A percentile compares a stretch with the other conserved stretches of the same genome.
phyloP scores from a whole-genome alignment of 2,888 invertebrate genomes.

The Creontiades dilutus region DNA sequence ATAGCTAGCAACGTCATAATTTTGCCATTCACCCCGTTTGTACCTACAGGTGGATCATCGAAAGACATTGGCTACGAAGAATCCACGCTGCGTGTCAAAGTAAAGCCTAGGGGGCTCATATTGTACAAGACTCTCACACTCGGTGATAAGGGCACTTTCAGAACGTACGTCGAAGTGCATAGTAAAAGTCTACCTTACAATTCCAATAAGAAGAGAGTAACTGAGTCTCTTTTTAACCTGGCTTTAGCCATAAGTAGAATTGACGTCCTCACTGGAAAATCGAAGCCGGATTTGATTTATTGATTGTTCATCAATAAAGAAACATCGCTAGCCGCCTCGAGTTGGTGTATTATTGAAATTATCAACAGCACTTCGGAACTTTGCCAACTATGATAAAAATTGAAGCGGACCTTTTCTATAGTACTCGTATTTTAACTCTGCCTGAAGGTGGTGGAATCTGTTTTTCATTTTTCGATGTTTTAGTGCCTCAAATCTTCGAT shows the following conservation, averaged over 20 bases:
- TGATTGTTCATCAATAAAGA: no score
- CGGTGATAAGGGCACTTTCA: neutral
- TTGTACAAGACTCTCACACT: constrained; percentile 4
- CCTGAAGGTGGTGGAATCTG: no score
- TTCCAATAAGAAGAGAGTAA: neutral
- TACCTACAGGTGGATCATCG: neutral
- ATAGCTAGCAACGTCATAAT: no score
- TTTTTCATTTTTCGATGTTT: no score
- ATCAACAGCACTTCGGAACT: no score
- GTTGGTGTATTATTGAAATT: neutral
- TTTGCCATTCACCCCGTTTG: no score
- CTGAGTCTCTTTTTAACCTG: neutral
- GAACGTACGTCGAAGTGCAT: constrained; percentile 12
- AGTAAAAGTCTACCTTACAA: neutral
- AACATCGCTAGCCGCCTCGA: no score
- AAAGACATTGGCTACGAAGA: neutral
- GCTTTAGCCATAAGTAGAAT: neutral
- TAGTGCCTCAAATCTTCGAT: no score
- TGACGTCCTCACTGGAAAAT: neutral
- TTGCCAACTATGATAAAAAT: no score
- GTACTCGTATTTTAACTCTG: no score
- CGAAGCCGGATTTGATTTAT: constrained; percentile 32
- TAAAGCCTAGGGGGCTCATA: neutral
- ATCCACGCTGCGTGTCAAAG: neutral
- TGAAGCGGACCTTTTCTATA: no score